These are phyloP conservation scores for Manacus vitellinus DNA, from an alignment of 2,113 vertebrate genomes.

Conservation along the genomic window DNA sequence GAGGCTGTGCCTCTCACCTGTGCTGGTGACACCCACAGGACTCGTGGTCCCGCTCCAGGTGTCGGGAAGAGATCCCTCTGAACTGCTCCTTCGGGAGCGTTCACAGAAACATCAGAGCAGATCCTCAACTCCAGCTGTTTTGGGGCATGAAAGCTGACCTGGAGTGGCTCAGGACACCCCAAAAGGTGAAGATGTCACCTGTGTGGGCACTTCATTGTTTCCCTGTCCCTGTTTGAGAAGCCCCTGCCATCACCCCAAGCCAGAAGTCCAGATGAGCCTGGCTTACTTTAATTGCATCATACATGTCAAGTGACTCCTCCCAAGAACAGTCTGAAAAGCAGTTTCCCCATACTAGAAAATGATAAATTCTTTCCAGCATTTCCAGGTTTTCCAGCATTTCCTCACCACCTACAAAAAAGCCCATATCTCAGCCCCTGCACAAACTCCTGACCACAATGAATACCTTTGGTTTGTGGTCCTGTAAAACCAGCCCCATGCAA, in stretches of 20 bases:
- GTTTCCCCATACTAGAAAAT: not conserved
- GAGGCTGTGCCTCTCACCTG: not conserved
- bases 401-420: not conserved
- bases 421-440: not conserved
- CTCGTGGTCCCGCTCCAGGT: fast-evolving
- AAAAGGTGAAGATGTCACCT: not conserved
- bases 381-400: not conserved
- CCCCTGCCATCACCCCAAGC: not conserved
- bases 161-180: not conserved
- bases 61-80: not conserved
- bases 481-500: not conserved
- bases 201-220: not conserved
- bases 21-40: not conserved
- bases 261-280: not conserved
- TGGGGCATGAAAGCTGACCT: not conserved
- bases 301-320: fast-evolving
- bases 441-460: not conserved
- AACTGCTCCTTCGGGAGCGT: not conserved
- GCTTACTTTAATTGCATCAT: not conserved
- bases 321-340: not conserved
- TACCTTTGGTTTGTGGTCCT: not conserved
- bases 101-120: not conserved
- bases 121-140: not conserved
- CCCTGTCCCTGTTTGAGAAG: not conserved
- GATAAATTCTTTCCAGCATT: not conserved